A percentile compares a stretch with the other conserved stretches of the same genome.
Conservation (phyloP, 2,888 invertebrate species). For the Odontomyia ornata region DNA sequence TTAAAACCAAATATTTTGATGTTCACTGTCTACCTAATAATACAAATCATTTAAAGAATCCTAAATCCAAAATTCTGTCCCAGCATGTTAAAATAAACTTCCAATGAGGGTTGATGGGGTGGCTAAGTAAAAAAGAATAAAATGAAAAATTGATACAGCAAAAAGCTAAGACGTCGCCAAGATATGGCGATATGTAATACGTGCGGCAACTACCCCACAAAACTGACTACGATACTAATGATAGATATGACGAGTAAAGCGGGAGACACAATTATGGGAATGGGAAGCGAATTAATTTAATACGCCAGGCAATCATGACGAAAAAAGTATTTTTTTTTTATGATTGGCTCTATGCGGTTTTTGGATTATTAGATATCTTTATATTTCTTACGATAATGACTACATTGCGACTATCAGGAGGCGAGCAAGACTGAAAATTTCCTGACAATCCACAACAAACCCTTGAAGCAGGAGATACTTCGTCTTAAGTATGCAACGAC, state of each 20-base stretch:
- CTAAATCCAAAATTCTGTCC: conserved; percentile 32
- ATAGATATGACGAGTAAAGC: background rate
- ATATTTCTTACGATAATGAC: conserved; percentile 49
- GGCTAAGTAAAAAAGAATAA: conserved; percentile 34
- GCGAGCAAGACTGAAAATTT: background rate
- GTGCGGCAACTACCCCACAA: conserved; percentile 7
- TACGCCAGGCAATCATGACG: conserved; percentile 42
- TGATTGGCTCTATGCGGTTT: conserved; percentile 50
- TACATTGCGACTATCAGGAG: conserved; percentile 18
- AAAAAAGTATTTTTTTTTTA: conserved; percentile 43
- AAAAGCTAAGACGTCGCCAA: conserved; percentile 29
- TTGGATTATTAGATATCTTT: conserved; percentile 50
- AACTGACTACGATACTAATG: conserved; percentile 22
- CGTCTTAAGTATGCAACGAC: background rate
- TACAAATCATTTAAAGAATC: background rate
- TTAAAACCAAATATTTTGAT: background rate
- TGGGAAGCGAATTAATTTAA: conserved; percentile 50
- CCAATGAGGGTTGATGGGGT: background rate
- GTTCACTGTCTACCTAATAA: background rate
- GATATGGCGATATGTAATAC: conserved; percentile 21
- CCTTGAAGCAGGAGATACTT: background rate
- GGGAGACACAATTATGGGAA: background rate
- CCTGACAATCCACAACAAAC: background rate
- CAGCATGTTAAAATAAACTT: background rate
- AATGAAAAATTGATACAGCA: conserved; percentile 5